phyloP scores from a whole-genome alignment of 2,888 invertebrate genomes.

The Acleris cristana region DNA sequence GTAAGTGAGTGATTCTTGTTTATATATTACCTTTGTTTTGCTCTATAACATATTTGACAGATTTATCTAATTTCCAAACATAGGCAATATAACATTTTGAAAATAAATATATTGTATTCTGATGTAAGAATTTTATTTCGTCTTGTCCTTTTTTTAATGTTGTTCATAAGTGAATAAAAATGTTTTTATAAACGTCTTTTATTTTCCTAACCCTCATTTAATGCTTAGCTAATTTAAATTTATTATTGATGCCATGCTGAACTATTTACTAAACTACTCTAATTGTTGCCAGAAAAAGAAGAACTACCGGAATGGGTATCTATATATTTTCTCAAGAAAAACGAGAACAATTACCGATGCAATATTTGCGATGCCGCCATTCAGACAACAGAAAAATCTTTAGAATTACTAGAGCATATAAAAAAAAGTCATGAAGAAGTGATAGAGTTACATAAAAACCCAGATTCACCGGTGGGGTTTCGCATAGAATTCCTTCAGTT shows the following conservation, averaged over 20 bases:
- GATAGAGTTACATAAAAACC: slow-evolving; percentile 68
- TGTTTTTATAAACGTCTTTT: slow-evolving; percentile 12
- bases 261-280: neutral
- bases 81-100: neutral
- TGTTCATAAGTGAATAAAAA: slow-evolving; percentile 8
- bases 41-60: too few relatives aligned
- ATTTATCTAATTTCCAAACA: too few relatives aligned
- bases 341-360: slow-evolving; percentile 56
- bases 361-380: slow-evolving; percentile 65
- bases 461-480: slow-evolving; percentile 66
- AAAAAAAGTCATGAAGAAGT: slow-evolving; percentile 63
- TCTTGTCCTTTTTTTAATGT: neutral
- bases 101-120: neutral
- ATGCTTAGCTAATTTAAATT: neutral
- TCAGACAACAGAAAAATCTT: slow-evolving; percentile 53
- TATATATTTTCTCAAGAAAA: slow-evolving; percentile 62
- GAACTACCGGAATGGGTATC: slow-evolving; percentile 66
- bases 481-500: slow-evolving; percentile 73
- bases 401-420: slow-evolving; percentile 60
- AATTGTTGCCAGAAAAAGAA: slow-evolving; percentile 42
- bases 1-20: too few relatives aligned
- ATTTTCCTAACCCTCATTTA: slow-evolving; percentile 13
- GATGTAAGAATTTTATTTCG: neutral
- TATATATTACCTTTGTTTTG: too few relatives aligned
- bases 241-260: neutral